phyloP scores from a whole-genome alignment of 2,113 vertebrate species.

The Jacana jacana region DNA sequence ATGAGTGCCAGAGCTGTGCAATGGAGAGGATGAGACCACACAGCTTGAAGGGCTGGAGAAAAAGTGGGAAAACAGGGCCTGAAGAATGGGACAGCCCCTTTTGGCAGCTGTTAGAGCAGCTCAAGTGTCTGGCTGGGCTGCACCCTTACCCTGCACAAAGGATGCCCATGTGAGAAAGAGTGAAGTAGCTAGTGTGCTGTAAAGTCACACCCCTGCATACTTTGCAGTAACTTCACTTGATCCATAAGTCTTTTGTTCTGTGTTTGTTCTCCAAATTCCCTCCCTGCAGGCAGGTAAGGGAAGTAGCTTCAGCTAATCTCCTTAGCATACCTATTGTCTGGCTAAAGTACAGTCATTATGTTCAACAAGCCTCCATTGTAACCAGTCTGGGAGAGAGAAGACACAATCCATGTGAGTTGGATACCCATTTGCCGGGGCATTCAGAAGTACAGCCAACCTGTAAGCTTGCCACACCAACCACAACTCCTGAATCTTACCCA shows the following conservation, averaged over 20 bases:
- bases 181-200: not conserved
- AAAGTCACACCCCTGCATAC: not conserved
- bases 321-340: conserved; percentile 25
- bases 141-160: not conserved
- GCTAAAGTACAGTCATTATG: conserved; percentile 15
- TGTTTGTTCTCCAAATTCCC: conserved; percentile 25
- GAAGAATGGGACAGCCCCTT: not conserved
- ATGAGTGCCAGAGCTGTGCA: conserved; percentile 17
- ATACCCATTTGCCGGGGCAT: not conserved
- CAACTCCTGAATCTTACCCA: not conserved
- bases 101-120: conserved; percentile 7
- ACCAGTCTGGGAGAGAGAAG: not conserved
- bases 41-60: conserved; percentile 14
- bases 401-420: not conserved
- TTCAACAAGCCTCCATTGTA: not conserved
- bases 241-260: not conserved
- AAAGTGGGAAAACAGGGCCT: not conserved
- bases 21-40: conserved; percentile 56
- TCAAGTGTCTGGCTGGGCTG: not conserved
- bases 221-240: conserved; percentile 3
- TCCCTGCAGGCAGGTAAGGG: conserved; percentile 29
- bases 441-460: not conserved
- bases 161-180: not conserved
- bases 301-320: conserved; percentile 25
- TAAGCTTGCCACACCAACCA: not conserved